Evolutionary conservation across 2,888 invertebrate species (phyloP).

Genomic region (Sinhomidia bicolor): DNA sequence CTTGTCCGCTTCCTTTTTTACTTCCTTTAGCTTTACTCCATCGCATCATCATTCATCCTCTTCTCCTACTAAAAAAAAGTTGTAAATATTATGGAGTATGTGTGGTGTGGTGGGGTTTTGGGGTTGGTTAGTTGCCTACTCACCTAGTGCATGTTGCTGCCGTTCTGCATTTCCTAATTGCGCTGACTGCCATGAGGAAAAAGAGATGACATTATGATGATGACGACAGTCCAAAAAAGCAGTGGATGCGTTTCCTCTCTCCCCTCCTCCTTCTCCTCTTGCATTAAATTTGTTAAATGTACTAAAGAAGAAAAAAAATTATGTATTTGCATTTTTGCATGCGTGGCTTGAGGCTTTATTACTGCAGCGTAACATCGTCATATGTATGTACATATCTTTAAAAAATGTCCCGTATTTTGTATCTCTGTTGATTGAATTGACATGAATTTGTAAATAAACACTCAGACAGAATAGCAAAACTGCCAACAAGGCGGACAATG

Average conservation of each 20-base stretch:
- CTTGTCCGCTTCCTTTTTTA: conserved; percentile 53
- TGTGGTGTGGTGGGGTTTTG: conserved; percentile 41
- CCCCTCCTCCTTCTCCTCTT: background rate
- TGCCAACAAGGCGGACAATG: conserved; percentile 44
- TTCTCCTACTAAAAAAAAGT: conserved; percentile 28
- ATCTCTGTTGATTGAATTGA: conserved; percentile 43
- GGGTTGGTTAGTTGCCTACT: conserved; percentile 14
- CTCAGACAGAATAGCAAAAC: conserved; percentile 17
- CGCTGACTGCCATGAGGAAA: conserved; percentile 70
- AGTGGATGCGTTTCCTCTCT: conserved; percentile 20
- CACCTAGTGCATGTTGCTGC: background rate
- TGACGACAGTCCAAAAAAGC: conserved; percentile 62
- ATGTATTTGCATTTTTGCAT: background rate
- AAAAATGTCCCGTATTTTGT: conserved; percentile 32
- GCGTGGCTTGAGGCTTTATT: conserved; percentile 11
- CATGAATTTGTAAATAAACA: conserved; percentile 41
- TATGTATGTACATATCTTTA: conserved; percentile 1
- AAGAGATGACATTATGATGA: conserved; percentile 65
- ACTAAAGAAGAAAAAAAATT: background rate
- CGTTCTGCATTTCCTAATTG: conserved; percentile 71
- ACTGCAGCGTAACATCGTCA: background rate
- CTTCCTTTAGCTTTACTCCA: conserved; percentile 54
- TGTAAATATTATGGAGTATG: conserved; percentile 20
- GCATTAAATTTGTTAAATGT: conserved; percentile 1
- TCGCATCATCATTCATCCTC: conserved; percentile 13